Evolutionary conservation across 2,888 invertebrate genomes (phyloP), one percentile per base, ranked within the genome.

Genomic region (Amiota minor): DNA sequence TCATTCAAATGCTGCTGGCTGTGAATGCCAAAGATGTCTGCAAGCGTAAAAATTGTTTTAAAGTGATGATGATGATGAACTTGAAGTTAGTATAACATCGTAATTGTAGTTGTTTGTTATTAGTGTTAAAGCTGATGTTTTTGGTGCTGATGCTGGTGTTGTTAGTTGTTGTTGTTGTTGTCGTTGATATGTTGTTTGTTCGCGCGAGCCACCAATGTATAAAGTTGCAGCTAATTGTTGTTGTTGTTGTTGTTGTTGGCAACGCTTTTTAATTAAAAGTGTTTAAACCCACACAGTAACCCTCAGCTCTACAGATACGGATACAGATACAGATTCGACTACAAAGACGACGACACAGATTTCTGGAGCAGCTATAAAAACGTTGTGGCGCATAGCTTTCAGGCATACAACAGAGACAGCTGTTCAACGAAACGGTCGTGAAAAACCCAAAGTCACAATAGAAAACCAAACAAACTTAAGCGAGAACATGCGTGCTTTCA

Each of bases 401-500:
- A 20, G 71, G 72, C 59, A 75, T 68, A 62, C 72, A 73, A 72
- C 74, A 20, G 64, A 75, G 65, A 72, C 70, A 75, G 62, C 74
- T 67, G 46, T 67, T 72, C 46, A 73, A 18, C 67, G 59, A 59
- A 47, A 23, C 64, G 46, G 72, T 71, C 62, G 35, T 8, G 35
- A 35, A 35, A 35, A 35, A 35, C 2, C 35, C 35, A 35, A 35
- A 3, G 6, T 35, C 35, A 35, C 35, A 35, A 35, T 35, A 35
- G 35, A 35, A 35, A 35, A 35, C 35, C 35, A 35, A 35, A 35
- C 35, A 67, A 75, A 72, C 69, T 14, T 71, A 77, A 79, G 77
- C 75, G 53, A 62, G 78, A 82, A 77, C 74, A 81, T 82, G 82
- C 80, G 79, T 79, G 77, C 75, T n/a, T 45, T 18, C 56, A 55